Evolutionary conservation across 2,888 invertebrate genomes (phyloP).

Genomic region (Acanthopleura granulata): DNA sequence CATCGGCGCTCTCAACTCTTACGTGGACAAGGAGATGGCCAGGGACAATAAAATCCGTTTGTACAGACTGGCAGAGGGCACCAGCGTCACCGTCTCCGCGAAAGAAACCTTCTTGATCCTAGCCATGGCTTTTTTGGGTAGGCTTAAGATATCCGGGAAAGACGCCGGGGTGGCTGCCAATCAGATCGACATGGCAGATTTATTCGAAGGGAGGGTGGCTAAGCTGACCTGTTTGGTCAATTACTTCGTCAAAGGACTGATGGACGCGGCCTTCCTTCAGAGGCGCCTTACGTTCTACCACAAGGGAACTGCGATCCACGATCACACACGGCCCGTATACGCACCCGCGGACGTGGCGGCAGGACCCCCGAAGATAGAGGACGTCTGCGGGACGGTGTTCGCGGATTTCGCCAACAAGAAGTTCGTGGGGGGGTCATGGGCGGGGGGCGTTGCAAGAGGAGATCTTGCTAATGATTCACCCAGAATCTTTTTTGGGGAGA

Average conservation of each 20-base stretch:
- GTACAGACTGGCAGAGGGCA: not conserved
- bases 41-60: not conserved
- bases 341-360: not conserved
- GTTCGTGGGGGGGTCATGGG: not conserved
- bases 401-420: not conserved
- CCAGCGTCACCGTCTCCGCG: not conserved
- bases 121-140: not conserved
- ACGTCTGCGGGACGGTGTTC: not conserved
- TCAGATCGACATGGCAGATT: not conserved
- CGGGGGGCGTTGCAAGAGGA: not conserved
- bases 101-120: not conserved
- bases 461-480: not conserved
- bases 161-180: not conserved
- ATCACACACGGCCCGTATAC: not conserved
- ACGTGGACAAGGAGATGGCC: not conserved
- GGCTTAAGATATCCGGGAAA: not conserved
- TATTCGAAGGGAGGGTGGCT: not conserved
- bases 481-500: not conserved
- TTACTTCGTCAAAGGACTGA: not conserved
- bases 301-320: not conserved
- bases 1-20: not conserved
- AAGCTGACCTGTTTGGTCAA: conserved; percentile 1
- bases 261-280: not conserved
- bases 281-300: not conserved
- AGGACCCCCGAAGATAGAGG: not conserved